Percentiles rank a stretch among this genome's conserved stretches.
These are phyloP conservation scores for Pardalotus punctatus DNA, from an alignment of 2,113 vertebrate genomes.

Conservation along the genomic window DNA sequence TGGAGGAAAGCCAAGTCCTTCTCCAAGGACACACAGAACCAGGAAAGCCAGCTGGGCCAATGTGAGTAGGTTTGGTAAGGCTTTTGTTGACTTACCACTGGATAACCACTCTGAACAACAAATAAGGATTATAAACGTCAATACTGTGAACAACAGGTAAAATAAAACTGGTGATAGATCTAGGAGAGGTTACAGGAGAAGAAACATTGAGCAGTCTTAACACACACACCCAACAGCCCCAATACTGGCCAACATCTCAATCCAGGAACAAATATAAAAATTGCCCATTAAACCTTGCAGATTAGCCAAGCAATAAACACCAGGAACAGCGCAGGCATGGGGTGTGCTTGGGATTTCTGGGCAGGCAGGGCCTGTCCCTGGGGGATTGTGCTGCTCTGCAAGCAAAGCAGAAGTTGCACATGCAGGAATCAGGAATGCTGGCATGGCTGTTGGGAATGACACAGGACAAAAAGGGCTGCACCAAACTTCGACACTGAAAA, in stretches of 20 bases:
- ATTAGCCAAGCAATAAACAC: neutral
- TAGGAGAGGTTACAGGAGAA: neutral
- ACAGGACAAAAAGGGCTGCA: too few species aligned
- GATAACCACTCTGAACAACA: neutral
- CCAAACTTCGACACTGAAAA: neutral
- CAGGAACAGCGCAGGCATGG: accelerated
- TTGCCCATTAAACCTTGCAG: neutral
- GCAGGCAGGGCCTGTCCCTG: neutral
- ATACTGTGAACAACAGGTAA: neutral
- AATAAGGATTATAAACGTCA: neutral
- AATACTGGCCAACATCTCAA: neutral
- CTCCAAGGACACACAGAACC: neutral
- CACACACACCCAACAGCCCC: neutral
- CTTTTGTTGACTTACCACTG: neutral
- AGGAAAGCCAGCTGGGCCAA: neutral
- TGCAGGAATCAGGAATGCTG: neutral
- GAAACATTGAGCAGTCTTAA: neutral
- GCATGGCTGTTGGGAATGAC: neutral
- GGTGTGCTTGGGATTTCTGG: neutral
- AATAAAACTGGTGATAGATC: neutral
- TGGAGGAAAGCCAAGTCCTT: neutral
- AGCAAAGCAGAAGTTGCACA: accelerated
- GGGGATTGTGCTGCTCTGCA: neutral
- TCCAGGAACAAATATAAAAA: neutral
- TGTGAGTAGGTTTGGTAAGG: neutral